Percentiles rank a stretch among this genome's conserved stretches.
phyloP scores from a whole-genome alignment of 2,797 vertebrate genomes.

The Philypnodon macrostomus region DNA sequence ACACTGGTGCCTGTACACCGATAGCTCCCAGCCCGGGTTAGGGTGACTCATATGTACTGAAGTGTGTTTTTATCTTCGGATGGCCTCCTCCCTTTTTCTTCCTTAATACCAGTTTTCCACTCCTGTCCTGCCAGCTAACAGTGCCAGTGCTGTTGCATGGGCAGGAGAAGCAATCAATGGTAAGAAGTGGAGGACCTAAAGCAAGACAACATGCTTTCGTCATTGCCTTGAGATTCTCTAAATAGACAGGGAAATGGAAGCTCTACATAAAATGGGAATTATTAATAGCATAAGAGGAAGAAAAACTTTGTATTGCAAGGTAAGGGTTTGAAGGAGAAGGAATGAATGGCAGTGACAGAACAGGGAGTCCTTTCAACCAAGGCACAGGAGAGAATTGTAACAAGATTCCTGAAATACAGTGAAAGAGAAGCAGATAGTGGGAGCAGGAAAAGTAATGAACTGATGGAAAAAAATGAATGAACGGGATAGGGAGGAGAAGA shows the following conservation, averaged over 20 bases:
- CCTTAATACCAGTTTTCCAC: conserved; percentile 56
- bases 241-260: background rate
- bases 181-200: conserved; percentile 6
- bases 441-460: conserved; percentile 14
- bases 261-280: conserved; percentile 1
- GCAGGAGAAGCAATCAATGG: background rate
- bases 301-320: conserved; percentile 1
- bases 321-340: conserved; percentile 8
- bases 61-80: conserved; percentile 49
- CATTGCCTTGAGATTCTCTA: background rate
- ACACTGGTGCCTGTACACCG: conserved; percentile 30
- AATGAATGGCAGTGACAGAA: background rate
- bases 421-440: conserved; percentile 8
- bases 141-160: conserved; percentile 15
- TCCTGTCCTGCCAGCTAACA: conserved; percentile 47
- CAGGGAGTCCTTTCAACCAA: conserved; percentile 11
- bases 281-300: background rate
- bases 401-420: conserved; percentile 7
- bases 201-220: background rate
- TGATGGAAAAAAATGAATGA: conserved; percentile 7
- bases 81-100: conserved; percentile 47
- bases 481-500: conserved; percentile 17
- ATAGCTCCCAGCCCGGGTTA: conserved; percentile 36
- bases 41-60: conserved; percentile 66
- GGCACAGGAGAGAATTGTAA: conserved; percentile 1